Evolutionary conservation across 1,140 invertebrate species (phyloP).

Genomic region (Cylas formicarius): DNA sequence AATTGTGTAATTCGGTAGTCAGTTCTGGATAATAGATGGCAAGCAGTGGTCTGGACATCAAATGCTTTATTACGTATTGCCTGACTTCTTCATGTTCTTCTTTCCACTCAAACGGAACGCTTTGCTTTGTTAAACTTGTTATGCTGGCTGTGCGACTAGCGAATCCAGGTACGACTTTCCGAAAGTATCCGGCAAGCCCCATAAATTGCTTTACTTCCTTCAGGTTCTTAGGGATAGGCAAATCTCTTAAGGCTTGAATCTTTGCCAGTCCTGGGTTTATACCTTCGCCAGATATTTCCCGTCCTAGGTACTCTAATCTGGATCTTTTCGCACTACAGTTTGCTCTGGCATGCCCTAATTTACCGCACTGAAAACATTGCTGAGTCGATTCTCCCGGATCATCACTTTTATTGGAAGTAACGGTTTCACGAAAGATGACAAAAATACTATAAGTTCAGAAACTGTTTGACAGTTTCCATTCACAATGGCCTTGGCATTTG

Average conservation of each 20-base stretch:
- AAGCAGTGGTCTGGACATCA: conserved; percentile 10
- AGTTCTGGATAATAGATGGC: conserved; percentile 7
- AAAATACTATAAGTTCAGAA: conserved; percentile 1
- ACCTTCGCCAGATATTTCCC: too few species aligned
- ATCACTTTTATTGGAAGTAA: not conserved
- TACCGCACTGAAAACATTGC: conserved; percentile 1
- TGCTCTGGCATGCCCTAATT: conserved; percentile 1
- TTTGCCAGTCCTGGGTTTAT: too few species aligned
- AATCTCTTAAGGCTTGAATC: too few species aligned
- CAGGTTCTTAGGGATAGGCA: too few species aligned
- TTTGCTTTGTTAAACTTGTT: conserved; percentile 16
- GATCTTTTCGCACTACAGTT: not conserved
- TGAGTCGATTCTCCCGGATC: not conserved
- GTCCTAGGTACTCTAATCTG: too few species aligned
- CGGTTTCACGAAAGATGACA: not conserved
- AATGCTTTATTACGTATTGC: conserved; percentile 14
- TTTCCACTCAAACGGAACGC: conserved; percentile 3
- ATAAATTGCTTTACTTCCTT: too few species aligned
- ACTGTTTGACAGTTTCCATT: not conserved
- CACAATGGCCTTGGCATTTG: not conserved
- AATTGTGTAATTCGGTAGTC: conserved; percentile 31
- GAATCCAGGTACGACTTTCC: conserved; percentile 28
- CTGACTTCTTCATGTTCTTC: conserved; percentile 20
- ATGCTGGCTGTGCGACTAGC: conserved; percentile 1
- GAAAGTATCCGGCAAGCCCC: conserved; percentile 30